Evolutionary conservation across 53 echinoderm and acorn worm genomes (phyloP).

Genomic region (Henricia sp.): DNA sequence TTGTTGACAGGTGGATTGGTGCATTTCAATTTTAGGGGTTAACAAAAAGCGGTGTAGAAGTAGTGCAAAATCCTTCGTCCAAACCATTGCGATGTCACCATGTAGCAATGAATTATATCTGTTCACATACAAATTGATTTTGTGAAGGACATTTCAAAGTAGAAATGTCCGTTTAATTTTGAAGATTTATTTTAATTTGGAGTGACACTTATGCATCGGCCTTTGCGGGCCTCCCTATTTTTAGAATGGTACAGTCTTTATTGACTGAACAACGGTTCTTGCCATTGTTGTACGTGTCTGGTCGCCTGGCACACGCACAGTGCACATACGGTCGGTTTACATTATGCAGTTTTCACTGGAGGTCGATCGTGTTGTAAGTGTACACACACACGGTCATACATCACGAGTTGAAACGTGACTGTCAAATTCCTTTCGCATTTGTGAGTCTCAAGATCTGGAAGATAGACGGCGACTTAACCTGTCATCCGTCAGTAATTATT

Average conservation of each 20-base stretch:
- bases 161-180: too few species aligned
- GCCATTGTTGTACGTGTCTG: slow-evolving; percentile 19
- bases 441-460: too few species aligned
- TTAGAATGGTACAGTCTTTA: slow-evolving; percentile 28
- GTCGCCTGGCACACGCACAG: slow-evolving; percentile 8
- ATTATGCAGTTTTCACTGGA: background rate
- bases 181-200: background rate
- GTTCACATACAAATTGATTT: too few species aligned
- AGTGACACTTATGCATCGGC: too few species aligned
- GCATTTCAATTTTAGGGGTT: background rate
- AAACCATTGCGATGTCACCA: too few species aligned
- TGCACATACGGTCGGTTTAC: too few species aligned
- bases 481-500: too few species aligned
- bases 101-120: too few species aligned
- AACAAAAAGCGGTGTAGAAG: background rate
- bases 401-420: background rate
- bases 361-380: background rate
- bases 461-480: too few species aligned
- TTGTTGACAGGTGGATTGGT: slow-evolving; percentile 41
- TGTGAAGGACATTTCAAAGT: too few species aligned
- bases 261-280: slow-evolving; percentile 4
- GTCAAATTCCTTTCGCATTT: too few species aligned
- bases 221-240: too few species aligned
- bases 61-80: background rate
- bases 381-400: background rate